Conservation (phyloP, 2,888 invertebrate genomes). For the Acronicta psi region DNA sequence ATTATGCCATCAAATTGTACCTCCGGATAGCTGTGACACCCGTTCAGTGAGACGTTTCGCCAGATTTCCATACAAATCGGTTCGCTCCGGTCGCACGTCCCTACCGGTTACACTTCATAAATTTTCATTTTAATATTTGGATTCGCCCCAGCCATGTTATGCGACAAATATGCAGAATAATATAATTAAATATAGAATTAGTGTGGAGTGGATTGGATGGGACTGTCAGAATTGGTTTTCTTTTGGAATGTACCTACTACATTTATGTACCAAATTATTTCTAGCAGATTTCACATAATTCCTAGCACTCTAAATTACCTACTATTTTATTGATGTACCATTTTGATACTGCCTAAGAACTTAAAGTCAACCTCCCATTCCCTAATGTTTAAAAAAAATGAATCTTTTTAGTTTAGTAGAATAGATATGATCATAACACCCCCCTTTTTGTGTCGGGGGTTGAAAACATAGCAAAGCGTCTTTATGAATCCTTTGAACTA, state of each 20-base stretch:
- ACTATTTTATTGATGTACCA: no score
- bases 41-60: slow-evolving; percentile 74
- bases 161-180: slow-evolving; percentile 57
- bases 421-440: background rate
- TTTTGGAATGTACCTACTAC: no score
- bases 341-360: no score
- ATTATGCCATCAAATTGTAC: slow-evolving; percentile 86
- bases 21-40: slow-evolving; percentile 71
- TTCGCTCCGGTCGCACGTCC: slow-evolving; percentile 74
- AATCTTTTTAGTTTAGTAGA: no score
- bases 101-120: slow-evolving; percentile 82
- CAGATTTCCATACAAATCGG: slow-evolving; percentile 88
- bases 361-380: no score
- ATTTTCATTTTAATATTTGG: slow-evolving; percentile 86
- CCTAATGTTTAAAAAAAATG: background rate
- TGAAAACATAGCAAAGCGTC: background rate
- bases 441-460: no score
- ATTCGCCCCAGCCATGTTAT: slow-evolving; percentile 65
- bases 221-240: no score
- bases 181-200: slow-evolving; percentile 21
- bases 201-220: background rate
- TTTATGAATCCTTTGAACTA: slow-evolving; percentile 49
- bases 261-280: no score
- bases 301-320: no score
- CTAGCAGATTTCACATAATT: no score